These are phyloP conservation scores for Cheirogaleus major DNA, from an alignment of 2,797 vertebrate species.

Conservation along the genomic window DNA sequence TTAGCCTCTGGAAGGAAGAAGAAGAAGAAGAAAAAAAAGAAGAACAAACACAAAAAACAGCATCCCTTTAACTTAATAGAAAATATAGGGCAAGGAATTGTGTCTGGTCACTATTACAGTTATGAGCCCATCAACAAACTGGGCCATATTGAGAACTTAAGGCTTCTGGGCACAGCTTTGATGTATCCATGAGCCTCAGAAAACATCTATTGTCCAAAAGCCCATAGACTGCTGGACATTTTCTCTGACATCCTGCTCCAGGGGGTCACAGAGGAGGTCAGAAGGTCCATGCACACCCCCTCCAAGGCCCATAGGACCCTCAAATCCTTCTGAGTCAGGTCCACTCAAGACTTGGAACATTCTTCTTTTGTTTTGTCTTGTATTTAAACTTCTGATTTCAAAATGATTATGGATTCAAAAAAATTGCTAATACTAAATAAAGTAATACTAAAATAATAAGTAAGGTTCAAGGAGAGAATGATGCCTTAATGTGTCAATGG, in stretches of 20 bases:
- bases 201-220: not conserved
- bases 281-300: rapidly evolving
- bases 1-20: not conserved
- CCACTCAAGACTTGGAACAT: not conserved
- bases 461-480: not conserved
- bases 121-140: not conserved
- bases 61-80: not conserved
- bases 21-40: not conserved
- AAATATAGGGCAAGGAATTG: not conserved
- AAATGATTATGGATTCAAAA: not conserved
- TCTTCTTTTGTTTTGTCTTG: not conserved
- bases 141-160: not conserved
- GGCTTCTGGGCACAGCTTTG: not conserved
- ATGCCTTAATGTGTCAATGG: not conserved
- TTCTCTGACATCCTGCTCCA: not conserved
- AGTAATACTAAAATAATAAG: not conserved
- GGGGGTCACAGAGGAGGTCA: rapidly evolving
- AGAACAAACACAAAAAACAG: not conserved
- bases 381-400: not conserved
- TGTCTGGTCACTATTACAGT: not conserved
- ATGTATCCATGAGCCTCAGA: not conserved
- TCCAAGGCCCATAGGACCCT: not conserved
- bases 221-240: too few species aligned
- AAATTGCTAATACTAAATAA: slow-evolving; percentile 5
- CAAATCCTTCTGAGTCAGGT: not conserved